Evolutionary conservation across 2,797 vertebrate genomes (phyloP), one percentile per base, ranked within the genome.

Genomic region (Alcedo quadribrachys): DNA sequence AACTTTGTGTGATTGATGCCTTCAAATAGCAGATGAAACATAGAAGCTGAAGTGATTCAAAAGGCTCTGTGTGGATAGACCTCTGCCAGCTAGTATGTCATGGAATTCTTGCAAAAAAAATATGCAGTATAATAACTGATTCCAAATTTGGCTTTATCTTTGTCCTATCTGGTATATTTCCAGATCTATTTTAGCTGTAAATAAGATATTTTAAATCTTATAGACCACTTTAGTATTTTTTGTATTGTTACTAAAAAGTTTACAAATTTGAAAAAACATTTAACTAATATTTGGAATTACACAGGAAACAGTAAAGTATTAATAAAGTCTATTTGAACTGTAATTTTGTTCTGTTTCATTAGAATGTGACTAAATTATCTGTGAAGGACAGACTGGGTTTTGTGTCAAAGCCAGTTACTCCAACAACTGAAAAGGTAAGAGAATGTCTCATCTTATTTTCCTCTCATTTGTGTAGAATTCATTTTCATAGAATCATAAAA

Each of bases 371-470:
- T 94, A 99, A 99, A 95, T 95, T 98, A 74, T 98, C 99, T 66
- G 98, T 99, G 95, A 99, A 99, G 94, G 99, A 99, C 86, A 98
- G 99, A 87, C 97, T 99, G 95, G 99, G 98, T 82, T 98, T 99
- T 97, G 97, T 98, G 87, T 95, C 98, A 92, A 99, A 99, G 97
- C 97, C 98, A 92, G 96, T 97, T 96, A 96, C 97, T 89, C 87
- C 98, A 95, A 81, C 98, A 83, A 98, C 98, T 94, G 99, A 98
- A 97, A 99, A 99, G 98, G 99, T 99, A 97, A 95, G 96, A 89
- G 84, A 91, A 93, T 93, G 73, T 65, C 33, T 77, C 5, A 2
- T 35, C 15, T 57, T 84, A 25, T 62, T 18, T 70, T 80, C 40
- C 24, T 61, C 32, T 88, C 17, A 12, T 28, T 21, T 43, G 73